phyloP scores from a whole-genome alignment of 2,113 vertebrate genomes.

The Malaclemys terrapin region DNA sequence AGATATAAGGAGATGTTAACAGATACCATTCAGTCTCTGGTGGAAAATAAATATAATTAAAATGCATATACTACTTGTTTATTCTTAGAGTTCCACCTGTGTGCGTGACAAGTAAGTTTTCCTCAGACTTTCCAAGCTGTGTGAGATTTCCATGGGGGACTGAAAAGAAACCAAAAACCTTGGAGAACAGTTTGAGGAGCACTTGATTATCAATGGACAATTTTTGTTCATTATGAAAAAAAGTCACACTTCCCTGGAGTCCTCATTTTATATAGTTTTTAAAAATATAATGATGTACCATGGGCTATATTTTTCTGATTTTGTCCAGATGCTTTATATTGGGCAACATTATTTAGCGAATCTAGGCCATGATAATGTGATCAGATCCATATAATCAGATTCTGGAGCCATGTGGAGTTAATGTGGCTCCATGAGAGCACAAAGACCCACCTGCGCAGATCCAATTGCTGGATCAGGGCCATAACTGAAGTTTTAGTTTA shows the following conservation, averaged over 20 bases:
- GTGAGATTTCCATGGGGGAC: slow-evolving; percentile 8
- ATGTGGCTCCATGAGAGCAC: background rate
- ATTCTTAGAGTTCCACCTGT: slow-evolving; percentile 62
- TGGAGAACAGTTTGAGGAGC: background rate
- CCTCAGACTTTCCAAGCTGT: background rate
- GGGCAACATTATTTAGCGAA: background rate
- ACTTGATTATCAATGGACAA: background rate
- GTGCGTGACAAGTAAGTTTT: slow-evolving; percentile 36
- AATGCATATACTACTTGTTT: slow-evolving; percentile 58
- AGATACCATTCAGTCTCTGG: slow-evolving; percentile 73
- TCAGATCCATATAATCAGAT: background rate
- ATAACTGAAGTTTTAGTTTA: background rate
- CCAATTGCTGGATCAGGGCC: background rate
- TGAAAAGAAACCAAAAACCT: slow-evolving; percentile 27
- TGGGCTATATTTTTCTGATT: background rate
- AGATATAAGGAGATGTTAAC: slow-evolving; percentile 69
- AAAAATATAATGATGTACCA: background rate
- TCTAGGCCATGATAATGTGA: background rate
- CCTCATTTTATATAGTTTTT: background rate
- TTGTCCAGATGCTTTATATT: background rate
- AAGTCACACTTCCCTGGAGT: background rate
- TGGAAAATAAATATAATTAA: slow-evolving; percentile 69
- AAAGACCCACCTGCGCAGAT: background rate
- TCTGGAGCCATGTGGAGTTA: background rate
- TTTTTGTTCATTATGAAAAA: background rate